Evolutionary conservation across 1,140 invertebrate genomes (phyloP).

Genomic region (Micrasema minimum): DNA sequence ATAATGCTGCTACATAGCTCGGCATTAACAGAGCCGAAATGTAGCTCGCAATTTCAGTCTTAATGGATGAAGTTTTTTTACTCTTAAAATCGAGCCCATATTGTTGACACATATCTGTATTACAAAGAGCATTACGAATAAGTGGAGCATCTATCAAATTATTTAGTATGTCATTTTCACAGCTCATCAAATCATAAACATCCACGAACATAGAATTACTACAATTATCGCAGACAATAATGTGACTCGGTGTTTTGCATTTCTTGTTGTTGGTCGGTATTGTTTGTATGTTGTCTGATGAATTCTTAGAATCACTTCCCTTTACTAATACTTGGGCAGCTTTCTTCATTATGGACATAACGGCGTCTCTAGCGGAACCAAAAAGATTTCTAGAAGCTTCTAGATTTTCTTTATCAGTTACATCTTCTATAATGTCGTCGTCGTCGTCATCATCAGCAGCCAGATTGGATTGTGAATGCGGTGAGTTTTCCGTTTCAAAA

Average conservation of each 20-base stretch:
- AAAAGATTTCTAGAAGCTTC: conserved; percentile 77
- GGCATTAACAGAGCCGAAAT: conserved; percentile 71
- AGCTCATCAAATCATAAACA: conserved; percentile 75
- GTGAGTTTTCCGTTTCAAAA: conserved; percentile 79
- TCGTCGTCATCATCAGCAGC: conserved; percentile 75
- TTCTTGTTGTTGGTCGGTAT: conserved; percentile 64
- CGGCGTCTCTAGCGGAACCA: conserved; percentile 84
- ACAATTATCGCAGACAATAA: conserved; percentile 77
- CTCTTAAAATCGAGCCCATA: conserved; percentile 72
- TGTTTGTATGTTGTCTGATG: conserved; percentile 62
- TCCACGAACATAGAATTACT: conserved; percentile 72
- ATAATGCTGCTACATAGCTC: conserved; percentile 80
- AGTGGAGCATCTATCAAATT: conserved; percentile 67
- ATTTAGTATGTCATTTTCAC: conserved; percentile 68
- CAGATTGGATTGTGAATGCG: conserved; percentile 63
- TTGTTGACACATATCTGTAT: conserved; percentile 67
- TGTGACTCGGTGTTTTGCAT: conserved; percentile 74
- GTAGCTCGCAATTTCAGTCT: conserved; percentile 64
- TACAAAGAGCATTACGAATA: conserved; percentile 67
- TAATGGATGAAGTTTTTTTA: conserved; percentile 63
- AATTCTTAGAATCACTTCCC: conserved; percentile 70
- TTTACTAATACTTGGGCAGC: conserved; percentile 84
- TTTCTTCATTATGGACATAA: conserved; percentile 89
- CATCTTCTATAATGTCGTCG: conserved; percentile 58
- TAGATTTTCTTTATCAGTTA: conserved; percentile 60